Base-by-base conservation (phyloP, 2,113 vertebrate species). In the Neomonachus schauinslandi region DNA sequence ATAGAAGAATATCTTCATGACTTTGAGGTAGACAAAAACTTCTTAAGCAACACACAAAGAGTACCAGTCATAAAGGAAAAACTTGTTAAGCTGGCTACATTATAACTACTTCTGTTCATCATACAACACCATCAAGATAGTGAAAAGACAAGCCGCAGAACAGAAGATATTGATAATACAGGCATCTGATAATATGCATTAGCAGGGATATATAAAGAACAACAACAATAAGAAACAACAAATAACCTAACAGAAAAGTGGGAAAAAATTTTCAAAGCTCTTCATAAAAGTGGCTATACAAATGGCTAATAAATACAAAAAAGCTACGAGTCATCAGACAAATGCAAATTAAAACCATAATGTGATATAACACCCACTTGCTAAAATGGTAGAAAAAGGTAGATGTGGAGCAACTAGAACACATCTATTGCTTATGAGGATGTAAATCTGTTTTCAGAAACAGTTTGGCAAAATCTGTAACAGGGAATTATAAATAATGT, bases 291-390 rank as follows among this genome's bases (percentile, higher is more conserved):
- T 65, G 13, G 9, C 36, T 90, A 46, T 42, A 21, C n/a, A 88
- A 87, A 61, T 71, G 28, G 24, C 13, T 61, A 74, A 18, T 8
- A 91, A 76, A 91, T 39, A 71, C 33, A 2, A 46, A 94, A 79
- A 89, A 82, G 26, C 5, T 79, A 42, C 51, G 53, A 61, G 46
- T 42, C 19, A 57, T 49, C 36, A 87, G 24, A 46, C 22, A 81
- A 94, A 80, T 49, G 69, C 61, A 79, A 81, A 97, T 87, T 93
- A 89, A 97, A 96, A 80, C 39, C 42, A 22, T 59, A 49, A 42
- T 59, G 36, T 46, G 59, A 14, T 80, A 76, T 15, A 63, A 65
- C 3, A 80, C 31, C 67, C 15, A 76, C 36, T 88, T 69, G 26
- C 31, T 95, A 53, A 95, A 81, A 85, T 81, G 26, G 46, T 46